Conservation (phyloP, 2,888 invertebrate species). For the Ceraclea dissimilis region DNA sequence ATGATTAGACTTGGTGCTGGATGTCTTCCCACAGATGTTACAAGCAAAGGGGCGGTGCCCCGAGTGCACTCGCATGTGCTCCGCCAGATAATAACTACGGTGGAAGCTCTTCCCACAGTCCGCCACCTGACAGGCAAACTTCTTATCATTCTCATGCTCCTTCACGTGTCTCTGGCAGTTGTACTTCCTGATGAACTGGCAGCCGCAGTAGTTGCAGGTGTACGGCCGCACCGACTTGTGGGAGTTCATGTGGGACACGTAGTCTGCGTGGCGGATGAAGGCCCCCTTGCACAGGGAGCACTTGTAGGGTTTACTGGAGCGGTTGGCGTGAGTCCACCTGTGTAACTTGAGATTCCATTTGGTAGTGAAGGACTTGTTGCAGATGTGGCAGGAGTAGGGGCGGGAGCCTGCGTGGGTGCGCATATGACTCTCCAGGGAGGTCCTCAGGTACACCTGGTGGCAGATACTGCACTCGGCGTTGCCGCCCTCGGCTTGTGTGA, state of each 20-base stretch:
- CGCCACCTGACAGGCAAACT: constrained; percentile 62
- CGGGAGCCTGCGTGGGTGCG: constrained; percentile 68
- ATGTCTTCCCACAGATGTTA: constrained; percentile 83
- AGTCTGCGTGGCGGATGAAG: constrained; percentile 74
- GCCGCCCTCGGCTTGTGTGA: constrained; percentile 49
- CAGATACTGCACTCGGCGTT: constrained; percentile 75
- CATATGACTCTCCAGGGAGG: constrained; percentile 74
- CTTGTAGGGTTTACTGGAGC: constrained; percentile 77
- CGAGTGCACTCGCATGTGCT: constrained; percentile 80
- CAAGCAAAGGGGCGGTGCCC: constrained; percentile 75
- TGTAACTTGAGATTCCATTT: constrained; percentile 87
- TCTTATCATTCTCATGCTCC: constrained; percentile 76
- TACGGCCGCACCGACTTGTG: constrained; percentile 78
- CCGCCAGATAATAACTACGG: constrained; percentile 78
- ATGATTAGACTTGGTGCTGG: constrained; percentile 84
- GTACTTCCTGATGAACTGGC: constrained; percentile 81
- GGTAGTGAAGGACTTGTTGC: constrained; percentile 79
- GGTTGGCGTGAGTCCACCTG: constrained; percentile 80
- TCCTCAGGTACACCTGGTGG: constrained; percentile 67
- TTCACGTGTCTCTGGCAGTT: constrained; percentile 80
- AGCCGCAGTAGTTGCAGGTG: constrained; percentile 85
- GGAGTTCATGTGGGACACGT: constrained; percentile 76
- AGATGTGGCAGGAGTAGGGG: constrained; percentile 74
- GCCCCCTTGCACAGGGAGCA: constrained; percentile 78
- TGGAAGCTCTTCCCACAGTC: constrained; percentile 81